phyloP scores from a whole-genome alignment of 1,140 invertebrate genomes.

The Danaus plexippus region DNA sequence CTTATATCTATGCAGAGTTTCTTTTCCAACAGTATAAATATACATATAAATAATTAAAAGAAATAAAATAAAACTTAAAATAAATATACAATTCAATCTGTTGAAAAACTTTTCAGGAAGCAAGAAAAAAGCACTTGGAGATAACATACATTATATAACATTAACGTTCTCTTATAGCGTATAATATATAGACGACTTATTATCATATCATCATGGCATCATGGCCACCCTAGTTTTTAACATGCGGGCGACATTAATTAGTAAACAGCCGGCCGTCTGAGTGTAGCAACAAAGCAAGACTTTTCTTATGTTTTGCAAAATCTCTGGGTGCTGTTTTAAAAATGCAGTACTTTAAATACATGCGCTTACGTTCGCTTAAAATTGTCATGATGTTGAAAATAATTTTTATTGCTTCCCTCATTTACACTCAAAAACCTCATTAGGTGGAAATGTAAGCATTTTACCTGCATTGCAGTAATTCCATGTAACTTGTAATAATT shows the following conservation, averaged over 20 bases:
- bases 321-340: slow-evolving; percentile 21
- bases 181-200: too few species aligned
- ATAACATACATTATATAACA: too few species aligned
- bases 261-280: slow-evolving; percentile 52
- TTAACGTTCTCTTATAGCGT: too few species aligned
- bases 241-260: slow-evolving; percentile 58
- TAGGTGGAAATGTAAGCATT: slow-evolving; percentile 17
- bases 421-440: slow-evolving; percentile 22
- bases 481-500: slow-evolving; percentile 22
- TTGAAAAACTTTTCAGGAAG: too few species aligned
- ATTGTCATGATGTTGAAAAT: slow-evolving; percentile 19
- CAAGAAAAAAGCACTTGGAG: too few species aligned
- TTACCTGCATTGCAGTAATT: slow-evolving; percentile 19
- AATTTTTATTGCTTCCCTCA: slow-evolving; percentile 18
- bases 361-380: slow-evolving; percentile 13
- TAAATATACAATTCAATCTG: too few species aligned
- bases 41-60: too few species aligned
- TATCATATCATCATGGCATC: not conserved
- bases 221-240: slow-evolving; percentile 33
- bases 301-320: slow-evolving; percentile 35
- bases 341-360: slow-evolving; percentile 16
- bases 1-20: too few species aligned
- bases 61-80: too few species aligned
- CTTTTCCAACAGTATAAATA: too few species aligned
- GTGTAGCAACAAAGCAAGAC: slow-evolving; percentile 37